These are phyloP conservation scores for Epizoanthus fatuus DNA, from an alignment of 92 coral and sea anemone genomes.

Conservation along the genomic window DNA sequence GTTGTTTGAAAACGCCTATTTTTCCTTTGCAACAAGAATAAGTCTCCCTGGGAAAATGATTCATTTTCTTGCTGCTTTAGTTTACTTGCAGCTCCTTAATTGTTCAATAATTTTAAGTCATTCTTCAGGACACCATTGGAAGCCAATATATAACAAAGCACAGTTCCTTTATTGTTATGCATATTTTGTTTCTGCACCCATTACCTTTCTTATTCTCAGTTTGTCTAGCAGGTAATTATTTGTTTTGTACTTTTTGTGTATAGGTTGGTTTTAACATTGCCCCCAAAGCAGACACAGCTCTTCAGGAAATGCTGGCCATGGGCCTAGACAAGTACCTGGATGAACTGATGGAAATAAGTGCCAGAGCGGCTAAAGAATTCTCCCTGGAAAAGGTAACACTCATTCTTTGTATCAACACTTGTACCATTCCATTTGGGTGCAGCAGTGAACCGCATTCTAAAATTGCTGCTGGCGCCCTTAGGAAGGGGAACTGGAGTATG, in stretches of 20 bases:
- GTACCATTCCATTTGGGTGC: background rate
- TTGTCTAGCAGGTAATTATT: no score
- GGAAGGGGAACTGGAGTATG: background rate
- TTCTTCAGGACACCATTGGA: no score
- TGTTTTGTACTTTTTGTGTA: background rate
- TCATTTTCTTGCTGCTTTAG: no score
- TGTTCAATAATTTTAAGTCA: no score
- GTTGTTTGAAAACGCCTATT: no score
- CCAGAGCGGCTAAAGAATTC: conserved; percentile 95
- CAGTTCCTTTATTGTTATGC: no score
- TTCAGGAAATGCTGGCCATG: conserved; percentile 93
- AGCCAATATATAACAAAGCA: no score
- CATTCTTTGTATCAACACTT: background rate
- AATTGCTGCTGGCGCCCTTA: background rate
- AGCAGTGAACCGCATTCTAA: background rate
- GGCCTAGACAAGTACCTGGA: conserved; percentile 95
- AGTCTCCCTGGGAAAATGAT: no score
- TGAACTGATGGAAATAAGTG: conserved; percentile 87
- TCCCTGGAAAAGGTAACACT: conserved; percentile 89
- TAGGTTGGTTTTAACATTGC: conserved; percentile 96
- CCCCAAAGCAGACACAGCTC: conserved; percentile 94
- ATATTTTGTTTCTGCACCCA: no score
- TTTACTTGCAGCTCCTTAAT: no score
- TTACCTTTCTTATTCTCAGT: no score
- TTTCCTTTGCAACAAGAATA: no score